Percentiles rank a stretch among this genome's conserved stretches.
phyloP scores from a whole-genome alignment of 2,113 vertebrate genomes.

The Ancistrus triradiatus region DNA sequence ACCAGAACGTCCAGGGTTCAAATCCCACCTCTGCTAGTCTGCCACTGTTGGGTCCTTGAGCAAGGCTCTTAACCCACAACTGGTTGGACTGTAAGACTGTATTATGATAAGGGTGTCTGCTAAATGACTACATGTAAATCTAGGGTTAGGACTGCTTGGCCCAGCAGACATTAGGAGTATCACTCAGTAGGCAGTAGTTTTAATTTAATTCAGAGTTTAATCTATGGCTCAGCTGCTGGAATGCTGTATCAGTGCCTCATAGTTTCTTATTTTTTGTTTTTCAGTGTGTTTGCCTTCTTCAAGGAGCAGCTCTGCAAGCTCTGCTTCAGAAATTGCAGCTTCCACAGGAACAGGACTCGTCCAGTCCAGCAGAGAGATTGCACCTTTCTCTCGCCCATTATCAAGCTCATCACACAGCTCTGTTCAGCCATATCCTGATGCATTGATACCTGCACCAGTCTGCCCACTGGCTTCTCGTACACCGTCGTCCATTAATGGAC shows the following conservation, averaged over 20 bases:
- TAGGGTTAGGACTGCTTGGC: no score
- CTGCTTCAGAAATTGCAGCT: slow-evolving; percentile 41
- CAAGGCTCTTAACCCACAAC: no score
- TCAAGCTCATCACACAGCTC: slow-evolving; percentile 36
- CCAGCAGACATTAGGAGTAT: no score
- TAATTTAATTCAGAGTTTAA: no score
- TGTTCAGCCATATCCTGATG: neutral
- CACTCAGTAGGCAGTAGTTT: no score
- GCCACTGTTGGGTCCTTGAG: no score
- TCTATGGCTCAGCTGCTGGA: neutral
- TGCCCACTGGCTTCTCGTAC: slow-evolving; percentile 37
- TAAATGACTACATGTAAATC: no score
- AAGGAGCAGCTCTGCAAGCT: slow-evolving; percentile 46
- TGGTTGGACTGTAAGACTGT: no score
- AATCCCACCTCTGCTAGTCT: no score
- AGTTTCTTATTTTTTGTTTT: slow-evolving; percentile 37
- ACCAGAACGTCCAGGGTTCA: no score
- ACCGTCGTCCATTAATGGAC: slow-evolving; percentile 35
- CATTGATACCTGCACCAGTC: slow-evolving; percentile 6
- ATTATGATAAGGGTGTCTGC: no score
- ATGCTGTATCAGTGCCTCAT: neutral
- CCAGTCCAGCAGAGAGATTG: slow-evolving; percentile 32
- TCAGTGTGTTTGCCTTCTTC: slow-evolving; percentile 62
- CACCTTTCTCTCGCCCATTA: slow-evolving; percentile 36
- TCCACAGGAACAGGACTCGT: slow-evolving; percentile 50